Evolutionary conservation across 2,888 invertebrate species (phyloP).

Genomic region (Hanleya hanleyi): DNA sequence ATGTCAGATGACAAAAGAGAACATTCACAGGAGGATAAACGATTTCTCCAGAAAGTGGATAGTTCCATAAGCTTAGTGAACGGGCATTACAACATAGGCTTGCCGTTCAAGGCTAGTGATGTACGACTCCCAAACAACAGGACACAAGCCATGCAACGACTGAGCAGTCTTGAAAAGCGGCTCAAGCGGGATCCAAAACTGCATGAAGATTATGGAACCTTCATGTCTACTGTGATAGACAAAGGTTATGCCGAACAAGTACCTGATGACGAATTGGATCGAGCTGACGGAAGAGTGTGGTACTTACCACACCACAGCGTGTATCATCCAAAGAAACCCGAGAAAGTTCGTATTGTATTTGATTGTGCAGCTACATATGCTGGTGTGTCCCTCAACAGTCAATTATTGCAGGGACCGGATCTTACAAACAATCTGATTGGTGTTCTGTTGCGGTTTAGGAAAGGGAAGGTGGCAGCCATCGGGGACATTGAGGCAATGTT

Average conservation of each 20-base stretch:
- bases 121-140: constrained; percentile 13
- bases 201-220: constrained; percentile 18
- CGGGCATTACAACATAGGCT: constrained; percentile 18
- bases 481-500: too few relatives aligned
- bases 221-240: constrained; percentile 29
- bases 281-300: background rate
- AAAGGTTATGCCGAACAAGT: constrained; percentile 25
- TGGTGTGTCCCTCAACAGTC: too few relatives aligned
- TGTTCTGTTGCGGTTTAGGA: too few relatives aligned
- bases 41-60: constrained; percentile 11
- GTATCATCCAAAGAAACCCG: too few relatives aligned
- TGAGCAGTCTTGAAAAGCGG: constrained; percentile 14
- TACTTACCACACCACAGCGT: constrained; percentile 9
- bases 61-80: constrained; percentile 11
- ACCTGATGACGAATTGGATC: background rate
- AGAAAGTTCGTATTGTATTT: too few relatives aligned
- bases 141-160: constrained; percentile 12
- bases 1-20: constrained; percentile 19
- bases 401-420: too few relatives aligned
- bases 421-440: too few relatives aligned
- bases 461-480: too few relatives aligned
- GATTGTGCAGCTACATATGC: too few relatives aligned
- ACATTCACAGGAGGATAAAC: constrained; percentile 14
- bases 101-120: constrained; percentile 15
- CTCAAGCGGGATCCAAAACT: constrained; percentile 13